Evolutionary conservation across 1,140 invertebrate genomes (phyloP), one percentile per base, ranked within the genome.

Genomic region (Leptonema lineaticorne): DNA sequence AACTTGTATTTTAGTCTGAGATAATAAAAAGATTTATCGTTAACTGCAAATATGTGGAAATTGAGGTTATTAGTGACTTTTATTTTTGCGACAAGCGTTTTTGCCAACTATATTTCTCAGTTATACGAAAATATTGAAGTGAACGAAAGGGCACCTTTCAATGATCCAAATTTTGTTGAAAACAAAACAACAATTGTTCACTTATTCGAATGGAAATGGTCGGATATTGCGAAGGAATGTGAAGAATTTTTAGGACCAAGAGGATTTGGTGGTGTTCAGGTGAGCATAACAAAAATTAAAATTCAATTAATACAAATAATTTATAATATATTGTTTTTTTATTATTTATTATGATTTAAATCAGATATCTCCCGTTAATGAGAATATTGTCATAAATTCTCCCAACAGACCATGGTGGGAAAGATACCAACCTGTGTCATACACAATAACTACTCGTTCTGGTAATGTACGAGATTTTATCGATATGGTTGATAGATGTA

Each of bases 401-500:
- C 24, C 27, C 16, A 74, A 78, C 11, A 86, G 90, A 63, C 89
- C 85, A 65, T 94, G 86, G 94, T 94, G 87, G 83, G 92, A 95
- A 78, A 82, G 93, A 5, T 97, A 97, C 73, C 94, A 96, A 77
- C 92, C 93, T 0, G 88, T 96, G 59, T 94, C 93, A 9, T 97
- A 96, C 78, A 85, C 87, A 29, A 78, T 94, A 5, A 75, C 74
- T 0, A 93, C 91, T 0, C 83, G 94, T 53, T 93, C 91, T 45
- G 95, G 95, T 37, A 86, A 86, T 64, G 86, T 89, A 74, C 74
- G 76, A 0, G 82, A 88, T 33, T 91, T 94, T 71, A 75, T 77
- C 20, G 79, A 89, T 45, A 94, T 93, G 91, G 87, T 90, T 0
- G 74, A 74, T 18, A 76, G 89, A 41, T 92, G 91, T 74, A 92